Evolutionary conservation across 2,888 invertebrate species (phyloP).

Genomic region (Melinaea marsaeus): DNA sequence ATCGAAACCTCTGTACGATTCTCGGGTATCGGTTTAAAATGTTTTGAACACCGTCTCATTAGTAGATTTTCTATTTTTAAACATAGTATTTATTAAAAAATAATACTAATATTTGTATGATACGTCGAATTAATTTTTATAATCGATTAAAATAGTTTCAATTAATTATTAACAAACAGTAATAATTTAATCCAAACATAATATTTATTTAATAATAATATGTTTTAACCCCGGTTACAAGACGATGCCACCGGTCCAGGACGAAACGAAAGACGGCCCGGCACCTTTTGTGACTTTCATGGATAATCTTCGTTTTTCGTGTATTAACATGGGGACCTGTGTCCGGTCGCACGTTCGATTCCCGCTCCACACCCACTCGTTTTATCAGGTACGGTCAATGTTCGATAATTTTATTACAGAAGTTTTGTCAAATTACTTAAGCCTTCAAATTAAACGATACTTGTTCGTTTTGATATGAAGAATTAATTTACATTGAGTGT

Average conservation of each 20-base stretch:
- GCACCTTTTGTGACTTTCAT: conserved; percentile 74
- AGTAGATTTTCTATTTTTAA: no score
- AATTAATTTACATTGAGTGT: conserved; percentile 39
- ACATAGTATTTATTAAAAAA: no score
- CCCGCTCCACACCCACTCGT: conserved; percentile 51
- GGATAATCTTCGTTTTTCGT: conserved; percentile 72
- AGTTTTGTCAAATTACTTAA: conserved; percentile 75
- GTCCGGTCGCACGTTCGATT: conserved; percentile 61
- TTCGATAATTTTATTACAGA: conserved; percentile 76
- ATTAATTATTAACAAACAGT: no score
- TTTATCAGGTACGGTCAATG: conserved; percentile 68
- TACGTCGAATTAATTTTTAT: no score
- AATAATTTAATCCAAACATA: no score
- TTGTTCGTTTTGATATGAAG: conserved; percentile 62
- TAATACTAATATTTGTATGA: no score
- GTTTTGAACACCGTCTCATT: not conserved
- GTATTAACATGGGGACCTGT: conserved; percentile 67
- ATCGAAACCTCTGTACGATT: not conserved
- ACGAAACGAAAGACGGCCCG: conserved; percentile 65
- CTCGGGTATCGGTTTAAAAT: not conserved
- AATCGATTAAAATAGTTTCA: no score
- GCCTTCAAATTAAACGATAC: conserved; percentile 73
- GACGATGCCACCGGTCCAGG: conserved; percentile 42
- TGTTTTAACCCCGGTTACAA: conserved; percentile 15
- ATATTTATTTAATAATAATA: not conserved